Base-by-base conservation (phyloP, 2,797 vertebrate genomes). In the Brotula barbata region DNA sequence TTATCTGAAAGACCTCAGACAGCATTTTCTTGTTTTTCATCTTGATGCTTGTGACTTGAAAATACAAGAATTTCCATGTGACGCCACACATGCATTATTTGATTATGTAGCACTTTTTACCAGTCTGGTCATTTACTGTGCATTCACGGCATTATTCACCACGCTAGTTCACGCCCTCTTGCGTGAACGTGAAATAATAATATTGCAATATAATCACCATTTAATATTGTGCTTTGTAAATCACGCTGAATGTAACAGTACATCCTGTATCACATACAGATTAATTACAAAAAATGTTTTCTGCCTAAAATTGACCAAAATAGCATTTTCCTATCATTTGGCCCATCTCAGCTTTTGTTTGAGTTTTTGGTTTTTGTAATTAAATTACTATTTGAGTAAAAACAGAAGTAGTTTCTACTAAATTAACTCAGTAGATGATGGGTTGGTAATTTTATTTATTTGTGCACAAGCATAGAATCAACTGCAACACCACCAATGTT, bases 291-390 rank as follows among this genome's bases (percentile, higher is more conserved):
- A 6, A 33, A 22, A 49, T 15, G 43, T 16, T 53, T 17, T 33
- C 28, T 60, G 46, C 34, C 25, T 25, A 42, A 46, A 39, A 40
- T n/a, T 45, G 25, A 6, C 7, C 6, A 37, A 5, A 44, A 39
- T 15, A 44, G 16, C 19, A 4, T 3, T 19, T 16, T 50, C 57
- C 49, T 7, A 14, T 50, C 42, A 55, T 13, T 22, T 37, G 39
- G 55, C n/a, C 55, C 14, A 66, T 55, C 57, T 59, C 12, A 21
- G 21, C 8, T 55, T 52, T 56, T 65, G 45, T 60, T 66, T 48
- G 10, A 21, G 20, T 33, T 37, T 14, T 40, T 19, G 11, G 10
- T 21, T 22, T 58, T n/a, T 37, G 1, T 43, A 2, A 37, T 45
- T 34, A 13, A 22, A n/a, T n/a, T 21, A 44, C 4, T 3, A 31